Percentiles rank a stretch among this genome's conserved stretches.
These are phyloP conservation scores for Tetragonula clypearis DNA, from an alignment of 1,140 invertebrate genomes.

Conservation along the genomic window DNA sequence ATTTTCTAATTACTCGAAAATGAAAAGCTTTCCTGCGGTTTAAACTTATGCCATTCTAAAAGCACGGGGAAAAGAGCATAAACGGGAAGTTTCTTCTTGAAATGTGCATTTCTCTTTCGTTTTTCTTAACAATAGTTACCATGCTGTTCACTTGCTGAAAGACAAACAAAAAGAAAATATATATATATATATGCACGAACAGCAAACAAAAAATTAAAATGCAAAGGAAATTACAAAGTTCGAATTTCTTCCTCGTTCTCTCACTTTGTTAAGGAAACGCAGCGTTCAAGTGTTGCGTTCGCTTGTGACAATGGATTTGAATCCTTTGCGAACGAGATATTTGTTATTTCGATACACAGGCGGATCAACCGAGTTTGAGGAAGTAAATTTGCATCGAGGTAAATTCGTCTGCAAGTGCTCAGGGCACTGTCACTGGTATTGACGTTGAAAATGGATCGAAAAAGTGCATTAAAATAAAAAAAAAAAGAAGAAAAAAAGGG, in stretches of 20 bases:
- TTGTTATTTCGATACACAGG: neutral
- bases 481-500: neutral
- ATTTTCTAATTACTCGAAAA: neutral
- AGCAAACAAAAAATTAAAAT: neutral
- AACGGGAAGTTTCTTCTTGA: neutral
- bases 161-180: neutral
- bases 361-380: neutral
- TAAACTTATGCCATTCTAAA: neutral
- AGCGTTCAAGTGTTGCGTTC: neutral
- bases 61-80: too few species aligned
- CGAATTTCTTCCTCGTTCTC: neutral
- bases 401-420: neutral
- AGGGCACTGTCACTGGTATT: neutral
- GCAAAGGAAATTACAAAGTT: neutral
- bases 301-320: neutral
- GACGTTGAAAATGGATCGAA: neutral
- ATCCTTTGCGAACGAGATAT: neutral
- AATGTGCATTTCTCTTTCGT: neutral
- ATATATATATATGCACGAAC: neutral
- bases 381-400: neutral
- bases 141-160: neutral
- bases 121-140: neutral
- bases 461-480: slow-evolving; percentile 26
- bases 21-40: neutral
- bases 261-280: neutral